These are phyloP conservation scores for Eulemur macaco DNA, from an alignment of 2,113 vertebrate genomes.

Conservation along the genomic window DNA sequence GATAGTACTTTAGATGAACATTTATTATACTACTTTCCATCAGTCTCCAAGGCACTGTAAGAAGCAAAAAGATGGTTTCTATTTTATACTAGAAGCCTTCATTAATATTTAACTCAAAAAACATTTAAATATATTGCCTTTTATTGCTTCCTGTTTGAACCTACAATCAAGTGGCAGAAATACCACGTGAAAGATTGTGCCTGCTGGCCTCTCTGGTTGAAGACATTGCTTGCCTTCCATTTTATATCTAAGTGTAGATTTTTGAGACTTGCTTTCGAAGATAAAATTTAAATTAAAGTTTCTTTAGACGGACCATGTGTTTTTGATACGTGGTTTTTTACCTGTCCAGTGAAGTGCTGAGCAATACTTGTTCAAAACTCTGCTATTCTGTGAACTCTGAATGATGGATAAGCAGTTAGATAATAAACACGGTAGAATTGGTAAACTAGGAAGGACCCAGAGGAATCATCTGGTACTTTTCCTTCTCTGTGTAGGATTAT, in stretches of 20 bases:
- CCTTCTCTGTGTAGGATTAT: not conserved
- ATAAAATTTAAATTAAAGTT: not conserved
- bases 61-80: not conserved
- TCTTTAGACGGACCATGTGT: not conserved
- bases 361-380: not conserved
- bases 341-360: not conserved
- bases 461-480: not conserved
- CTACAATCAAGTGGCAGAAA: not conserved
- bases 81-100: not conserved
- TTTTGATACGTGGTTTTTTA: not conserved
- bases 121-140: not conserved
- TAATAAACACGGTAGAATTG: not conserved
- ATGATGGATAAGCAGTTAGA: not conserved
- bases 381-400: not conserved
- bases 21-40: not conserved
- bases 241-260: not conserved
- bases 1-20: not conserved
- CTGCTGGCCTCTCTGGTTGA: not conserved
- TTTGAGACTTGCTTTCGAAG: not conserved
- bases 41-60: not conserved
- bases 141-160: conserved; percentile 1
- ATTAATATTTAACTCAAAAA: conserved; percentile 28
- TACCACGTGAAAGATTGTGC: not conserved
- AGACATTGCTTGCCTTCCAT: not conserved
- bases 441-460: not conserved